Conservation (phyloP, 2,888 invertebrate species). For the Leptinotarsa haldemani region DNA sequence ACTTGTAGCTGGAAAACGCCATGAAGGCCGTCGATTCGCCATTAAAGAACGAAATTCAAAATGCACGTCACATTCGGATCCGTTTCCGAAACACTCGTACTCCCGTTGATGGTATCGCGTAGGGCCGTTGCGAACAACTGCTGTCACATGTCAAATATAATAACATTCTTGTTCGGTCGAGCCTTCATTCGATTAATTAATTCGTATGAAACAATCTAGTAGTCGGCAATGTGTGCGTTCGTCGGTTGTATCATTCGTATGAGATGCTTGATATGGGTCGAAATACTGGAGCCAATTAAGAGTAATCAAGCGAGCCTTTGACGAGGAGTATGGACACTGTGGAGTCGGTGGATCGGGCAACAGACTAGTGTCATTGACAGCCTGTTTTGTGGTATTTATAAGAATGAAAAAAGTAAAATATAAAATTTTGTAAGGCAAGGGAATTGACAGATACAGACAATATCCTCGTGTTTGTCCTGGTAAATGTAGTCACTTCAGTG, state of each 20-base stretch:
- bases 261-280: constrained; percentile 28
- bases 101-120: constrained; percentile 29
- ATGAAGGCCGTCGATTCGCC: constrained; percentile 23
- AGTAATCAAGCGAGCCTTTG: constrained; percentile 23
- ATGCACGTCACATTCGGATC: constrained; percentile 18
- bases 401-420: too few species aligned
- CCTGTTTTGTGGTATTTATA: too few species aligned
- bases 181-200: constrained; percentile 48
- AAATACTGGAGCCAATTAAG: constrained; percentile 28
- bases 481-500: too few species aligned
- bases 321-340: background rate
- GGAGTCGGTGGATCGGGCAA: background rate
- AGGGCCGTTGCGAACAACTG: constrained; percentile 41
- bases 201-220: constrained; percentile 40
- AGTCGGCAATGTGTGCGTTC: constrained; percentile 21
- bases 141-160: constrained; percentile 48
- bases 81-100: constrained; percentile 22
- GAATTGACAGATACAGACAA: too few species aligned
- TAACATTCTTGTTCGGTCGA: constrained; percentile 41
- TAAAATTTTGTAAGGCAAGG: too few species aligned
- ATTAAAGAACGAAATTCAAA: background rate
- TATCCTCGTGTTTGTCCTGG: too few species aligned
- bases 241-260: constrained; percentile 3
- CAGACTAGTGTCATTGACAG: too few species aligned
- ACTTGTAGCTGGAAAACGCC: constrained; percentile 45